Base-by-base conservation (phyloP, 1,140 invertebrate species). In the Pygmarrhopalites habei region DNA sequence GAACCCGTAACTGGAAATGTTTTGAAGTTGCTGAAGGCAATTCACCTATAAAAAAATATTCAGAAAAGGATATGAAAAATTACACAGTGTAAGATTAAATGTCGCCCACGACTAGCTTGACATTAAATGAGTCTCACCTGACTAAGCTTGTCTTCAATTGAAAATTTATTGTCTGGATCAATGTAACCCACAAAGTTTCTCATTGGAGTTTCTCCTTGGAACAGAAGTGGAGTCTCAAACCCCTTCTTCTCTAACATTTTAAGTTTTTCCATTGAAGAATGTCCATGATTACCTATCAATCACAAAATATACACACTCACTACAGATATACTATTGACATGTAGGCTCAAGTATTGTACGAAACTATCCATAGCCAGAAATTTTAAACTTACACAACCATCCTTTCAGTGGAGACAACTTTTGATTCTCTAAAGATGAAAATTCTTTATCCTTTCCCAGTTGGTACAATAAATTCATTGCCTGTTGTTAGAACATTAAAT, bases 1-100 rank as follows among this genome's bases (percentile, higher is more conserved):
- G 77, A 97, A 95, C 26, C 90, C 89, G 74, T 97, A 95, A 25
- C 91, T 95, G 0, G 92, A 89, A 57, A 97, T 85, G 75, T 98
- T 95, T 75, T 94, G 89, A 58, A 97, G 78, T 76, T 98, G 94
- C 75, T 96, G 89, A 17, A 97, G 77, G 5, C 90, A 92, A 70
- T 96, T 96, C 2, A 97, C 87, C 86, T 89, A 73, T 68, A 81
- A 77, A 57, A 62, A 52, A 64, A 29, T 58, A 71, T 32, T 25
- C 47, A 21, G n/a, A n/a, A 41, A 52, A 21, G 3, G 25, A 47
- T 19, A 19, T 5, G 28, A 21, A 25, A 17, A 23, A 26, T 2
- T 2, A 49, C 23, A 25, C 39, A 35, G 15, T 35, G 32, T 35
- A 35, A 35, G 5, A 17, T 58, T 19, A 58, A 57, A 12, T 28